phyloP scores from a whole-genome alignment of 2,113 vertebrate species.

The Amia ocellicauda region DNA sequence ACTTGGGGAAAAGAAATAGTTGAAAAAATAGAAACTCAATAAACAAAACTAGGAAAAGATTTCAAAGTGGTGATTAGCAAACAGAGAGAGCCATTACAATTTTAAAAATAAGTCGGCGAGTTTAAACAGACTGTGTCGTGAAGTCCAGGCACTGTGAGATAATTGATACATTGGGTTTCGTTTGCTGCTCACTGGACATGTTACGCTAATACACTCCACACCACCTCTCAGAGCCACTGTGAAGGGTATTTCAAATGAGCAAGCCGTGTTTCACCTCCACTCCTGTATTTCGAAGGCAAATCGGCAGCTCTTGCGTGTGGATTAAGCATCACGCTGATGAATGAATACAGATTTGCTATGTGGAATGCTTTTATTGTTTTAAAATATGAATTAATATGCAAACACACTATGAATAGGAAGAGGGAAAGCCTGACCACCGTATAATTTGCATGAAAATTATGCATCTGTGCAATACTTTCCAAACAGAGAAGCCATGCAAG shows the following conservation, averaged over 20 bases:
- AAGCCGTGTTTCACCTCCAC: conserved; percentile 2
- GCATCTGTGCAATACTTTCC: neutral
- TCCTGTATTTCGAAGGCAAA: conserved; percentile 12
- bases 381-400: neutral
- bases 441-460: neutral
- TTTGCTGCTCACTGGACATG: conserved; percentile 22
- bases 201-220: conserved; percentile 17
- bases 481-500: neutral
- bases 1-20: too few species aligned
- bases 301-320: conserved; percentile 11
- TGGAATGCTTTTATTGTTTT: neutral
- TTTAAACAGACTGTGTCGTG: conserved; percentile 10
- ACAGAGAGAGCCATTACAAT: neutral
- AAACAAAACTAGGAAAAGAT: neutral
- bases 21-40: neutral
- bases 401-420: too few species aligned
- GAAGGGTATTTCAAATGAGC: too few species aligned
- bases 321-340: neutral
- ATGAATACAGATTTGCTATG: conserved; percentile 2
- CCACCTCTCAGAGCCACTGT: conserved; percentile 16
- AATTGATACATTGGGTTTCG: conserved; percentile 12
- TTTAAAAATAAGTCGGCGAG: conserved; percentile 4
- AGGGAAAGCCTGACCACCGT: neutral
- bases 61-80: neutral
- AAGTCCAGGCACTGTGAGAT: conserved; percentile 23